Evolutionary conservation across 92 coral and sea anemone genomes (phyloP), one percentile per base, ranked within the genome.

Genomic region (Porites cylindrica): DNA sequence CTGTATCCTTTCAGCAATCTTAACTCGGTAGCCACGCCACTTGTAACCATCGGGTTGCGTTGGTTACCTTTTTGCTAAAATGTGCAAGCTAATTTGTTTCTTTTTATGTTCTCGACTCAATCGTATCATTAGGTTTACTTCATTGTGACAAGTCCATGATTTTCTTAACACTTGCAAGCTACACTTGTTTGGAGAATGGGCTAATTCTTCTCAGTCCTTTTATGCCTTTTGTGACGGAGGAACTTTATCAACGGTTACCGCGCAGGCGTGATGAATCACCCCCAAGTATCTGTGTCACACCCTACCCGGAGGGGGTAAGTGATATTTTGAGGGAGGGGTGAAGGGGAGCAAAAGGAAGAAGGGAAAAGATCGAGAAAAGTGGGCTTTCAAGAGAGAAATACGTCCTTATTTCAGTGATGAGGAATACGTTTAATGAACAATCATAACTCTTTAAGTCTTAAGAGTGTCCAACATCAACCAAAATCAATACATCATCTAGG

Each of bases 201-300:
- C 93, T 97, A 71, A 86, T 95, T 61, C 97, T 97, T 4, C 96
- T 97, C 71, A 97, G 99, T 89, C 99, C 99, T 29, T 93, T 95
- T 72, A 97, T 97, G 99, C 99, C 99, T 51, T 97, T 93, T 65
- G 75, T 97, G 47, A 93, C 98, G 1, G 99, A 97, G 90, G 99
- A 97, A 68, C 92, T 97, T 20, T 97, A 84, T 67, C 99, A 97
- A 80, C 91, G 99, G 52, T 85, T 97, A 21, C 99, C 99, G 10
- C 93, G 96, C 77, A 89, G 99, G 17, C 75, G 72, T 29, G 69
- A 56, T 2, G 81, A 87, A 72, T 86, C 84, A 16, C 97, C 98
- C 18, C 97, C 98, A 29, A 97, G 99, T 80, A 91, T 97, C 61
- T 95, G 97, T 78, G 96, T 97, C 79, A 97, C 99, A 11, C 96